These are phyloP conservation scores for Orchestia grillus DNA, from an alignment of 1,140 invertebrate species.

Conservation along the genomic window DNA sequence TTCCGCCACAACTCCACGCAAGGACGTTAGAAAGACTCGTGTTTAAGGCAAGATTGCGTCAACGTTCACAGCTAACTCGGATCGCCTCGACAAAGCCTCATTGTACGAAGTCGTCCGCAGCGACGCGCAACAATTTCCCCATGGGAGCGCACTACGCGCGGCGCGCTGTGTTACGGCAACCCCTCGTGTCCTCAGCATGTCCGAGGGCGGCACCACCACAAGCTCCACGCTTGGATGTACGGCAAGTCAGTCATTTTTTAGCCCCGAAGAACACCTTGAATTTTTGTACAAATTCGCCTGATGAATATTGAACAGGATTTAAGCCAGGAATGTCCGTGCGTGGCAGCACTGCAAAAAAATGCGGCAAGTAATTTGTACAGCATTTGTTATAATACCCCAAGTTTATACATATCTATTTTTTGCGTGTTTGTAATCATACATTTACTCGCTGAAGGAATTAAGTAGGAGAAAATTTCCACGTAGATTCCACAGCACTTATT, in stretches of 20 bases:
- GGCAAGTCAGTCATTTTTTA: neutral
- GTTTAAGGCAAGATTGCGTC: neutral
- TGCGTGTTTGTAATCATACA: no score
- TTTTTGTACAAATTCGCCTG: no score
- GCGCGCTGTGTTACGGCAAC: neutral
- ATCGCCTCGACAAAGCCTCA: neutral
- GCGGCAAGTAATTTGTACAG: no score
- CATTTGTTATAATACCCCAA: no score
- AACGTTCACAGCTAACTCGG: neutral
- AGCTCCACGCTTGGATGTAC: neutral
- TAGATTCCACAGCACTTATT: no score
- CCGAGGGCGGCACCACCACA: neutral
- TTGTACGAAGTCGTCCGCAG: slow-evolving; percentile 12
- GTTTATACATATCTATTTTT: no score
- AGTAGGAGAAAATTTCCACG: no score
- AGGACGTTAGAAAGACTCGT: neutral
- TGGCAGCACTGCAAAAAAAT: no score
- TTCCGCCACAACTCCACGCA: neutral
- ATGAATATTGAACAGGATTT: no score
- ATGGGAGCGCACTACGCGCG: neutral
- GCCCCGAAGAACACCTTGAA: no score
- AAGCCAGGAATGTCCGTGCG: no score
- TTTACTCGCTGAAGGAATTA: no score
- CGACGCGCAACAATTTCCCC: neutral
- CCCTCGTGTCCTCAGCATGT: neutral